Evolutionary conservation across 2,113 vertebrate genomes (phyloP).

Genomic region (Alectura lathami): DNA sequence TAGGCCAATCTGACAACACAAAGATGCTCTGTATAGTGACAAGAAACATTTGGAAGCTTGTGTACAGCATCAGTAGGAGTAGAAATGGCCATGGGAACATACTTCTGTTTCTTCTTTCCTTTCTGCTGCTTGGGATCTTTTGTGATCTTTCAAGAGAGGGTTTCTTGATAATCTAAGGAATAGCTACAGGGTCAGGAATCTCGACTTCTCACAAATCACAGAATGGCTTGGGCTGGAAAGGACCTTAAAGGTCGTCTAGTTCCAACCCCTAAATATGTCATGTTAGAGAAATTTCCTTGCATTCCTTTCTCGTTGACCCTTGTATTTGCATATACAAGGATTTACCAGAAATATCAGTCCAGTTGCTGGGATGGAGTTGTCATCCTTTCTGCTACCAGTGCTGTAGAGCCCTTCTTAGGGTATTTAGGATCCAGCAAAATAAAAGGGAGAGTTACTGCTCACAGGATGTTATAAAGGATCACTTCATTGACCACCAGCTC

Average conservation of each 20-base stretch:
- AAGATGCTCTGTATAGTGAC: background rate
- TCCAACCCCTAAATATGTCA: background rate
- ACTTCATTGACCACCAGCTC: background rate
- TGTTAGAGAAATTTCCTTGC: background rate
- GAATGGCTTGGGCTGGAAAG: background rate
- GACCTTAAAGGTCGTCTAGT: background rate
- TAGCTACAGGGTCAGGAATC: background rate
- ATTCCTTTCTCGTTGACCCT: background rate
- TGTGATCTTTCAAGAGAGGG: background rate
- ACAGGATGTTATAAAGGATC: background rate
- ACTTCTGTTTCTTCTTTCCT: background rate
- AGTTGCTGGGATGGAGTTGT: background rate
- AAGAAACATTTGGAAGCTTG: background rate
- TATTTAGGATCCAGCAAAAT: background rate
- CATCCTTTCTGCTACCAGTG: background rate
- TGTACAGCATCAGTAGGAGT: background rate
- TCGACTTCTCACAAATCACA: background rate
- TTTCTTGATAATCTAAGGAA: background rate
- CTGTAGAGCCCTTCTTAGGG: background rate
- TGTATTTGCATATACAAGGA: background rate
- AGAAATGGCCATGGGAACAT: rapidly evolving
- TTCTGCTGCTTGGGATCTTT: background rate
- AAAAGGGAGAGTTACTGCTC: background rate
- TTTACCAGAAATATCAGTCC: background rate
- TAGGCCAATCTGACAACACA: background rate